Evolutionary conservation across 2,113 vertebrate genomes (phyloP).

Genomic region (Pica pica): DNA sequence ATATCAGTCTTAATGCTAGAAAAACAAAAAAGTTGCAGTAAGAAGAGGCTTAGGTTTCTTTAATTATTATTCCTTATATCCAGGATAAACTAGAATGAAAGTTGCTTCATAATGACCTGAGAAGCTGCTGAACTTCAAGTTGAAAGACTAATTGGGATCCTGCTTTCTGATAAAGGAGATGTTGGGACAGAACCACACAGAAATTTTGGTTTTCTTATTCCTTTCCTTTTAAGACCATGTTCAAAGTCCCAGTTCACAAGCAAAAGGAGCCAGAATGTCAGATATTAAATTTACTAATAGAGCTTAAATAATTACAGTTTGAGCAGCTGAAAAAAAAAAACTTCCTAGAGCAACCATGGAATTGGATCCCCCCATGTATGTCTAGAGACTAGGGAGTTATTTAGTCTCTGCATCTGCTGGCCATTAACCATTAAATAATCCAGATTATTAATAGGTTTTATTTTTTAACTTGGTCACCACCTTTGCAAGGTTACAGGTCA

Average conservation of each 20-base stretch:
- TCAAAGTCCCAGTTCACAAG: background rate
- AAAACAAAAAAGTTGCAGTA: background rate
- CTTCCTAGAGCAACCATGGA: background rate
- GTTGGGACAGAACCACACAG: background rate
- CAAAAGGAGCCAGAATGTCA: background rate
- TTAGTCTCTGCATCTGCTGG: background rate
- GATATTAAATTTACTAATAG: background rate
- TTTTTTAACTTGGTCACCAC: background rate
- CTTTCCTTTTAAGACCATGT: background rate
- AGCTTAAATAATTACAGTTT: background rate
- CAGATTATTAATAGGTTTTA: background rate
- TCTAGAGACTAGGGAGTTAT: background rate
- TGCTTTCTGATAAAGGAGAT: background rate
- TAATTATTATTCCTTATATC: background rate
- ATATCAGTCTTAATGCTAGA: background rate
- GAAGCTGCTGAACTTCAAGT: background rate
- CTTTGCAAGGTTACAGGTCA: fast-evolving
- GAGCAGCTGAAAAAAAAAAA: background rate
- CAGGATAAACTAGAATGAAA: background rate
- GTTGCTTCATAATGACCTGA: background rate
- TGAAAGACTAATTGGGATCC: background rate
- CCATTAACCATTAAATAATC: background rate
- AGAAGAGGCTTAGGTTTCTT: background rate
- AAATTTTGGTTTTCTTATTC: background rate
- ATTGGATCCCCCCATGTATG: background rate